Base-by-base conservation (phyloP, 2,888 invertebrate species). In the Plagodis dolabraria region DNA sequence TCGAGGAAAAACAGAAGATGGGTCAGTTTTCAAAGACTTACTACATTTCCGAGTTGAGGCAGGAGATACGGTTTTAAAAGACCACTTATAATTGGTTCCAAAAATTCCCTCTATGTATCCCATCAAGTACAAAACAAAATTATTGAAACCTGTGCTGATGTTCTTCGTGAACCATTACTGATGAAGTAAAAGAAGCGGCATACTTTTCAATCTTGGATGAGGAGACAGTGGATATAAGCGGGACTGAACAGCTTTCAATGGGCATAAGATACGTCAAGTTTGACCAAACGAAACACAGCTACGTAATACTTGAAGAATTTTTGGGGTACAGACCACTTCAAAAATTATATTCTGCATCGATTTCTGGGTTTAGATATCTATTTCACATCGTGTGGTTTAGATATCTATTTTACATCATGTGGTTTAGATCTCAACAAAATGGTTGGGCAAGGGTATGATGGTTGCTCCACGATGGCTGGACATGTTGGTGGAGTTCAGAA, bases 1-100 rank as follows among this genome's bases (percentile, higher is more conserved):
- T 42, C 42, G 42, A 42, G 42, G 42, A 10, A 42, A 42, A 42
- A 47, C n/a, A 47, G 34, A 47, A 47, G 47, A 34, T 34, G 47
- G 47, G 40, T 40, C 40, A 40, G 10, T 40, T 40, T 40, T 40
- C 40, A 40, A 40, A 40, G 40, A 40, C 40, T 40, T 40, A 40
- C 40, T 40, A 40, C 6, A 40, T 40, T 40, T 40, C 40, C 40
- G 7, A 40, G 40, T 40, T 40, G 40, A 40, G 40, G 40, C 40
- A 40, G 9, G 40, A 40, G 40, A 40, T 40, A 40, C 40, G 40
- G 6, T 40, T 40, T 40, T 40, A 40, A 40, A 40, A 40, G 40
- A 40, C 40, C 40, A 40, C 40, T 40, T 40, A 10, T 10, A 40
- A 40, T 10, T 40, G 40, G 40, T 40, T 40, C 40, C 7, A 40